These are phyloP conservation scores for Rotaria sp. DNA, from an alignment of 2,888 invertebrate genomes.

Conservation along the genomic window DNA sequence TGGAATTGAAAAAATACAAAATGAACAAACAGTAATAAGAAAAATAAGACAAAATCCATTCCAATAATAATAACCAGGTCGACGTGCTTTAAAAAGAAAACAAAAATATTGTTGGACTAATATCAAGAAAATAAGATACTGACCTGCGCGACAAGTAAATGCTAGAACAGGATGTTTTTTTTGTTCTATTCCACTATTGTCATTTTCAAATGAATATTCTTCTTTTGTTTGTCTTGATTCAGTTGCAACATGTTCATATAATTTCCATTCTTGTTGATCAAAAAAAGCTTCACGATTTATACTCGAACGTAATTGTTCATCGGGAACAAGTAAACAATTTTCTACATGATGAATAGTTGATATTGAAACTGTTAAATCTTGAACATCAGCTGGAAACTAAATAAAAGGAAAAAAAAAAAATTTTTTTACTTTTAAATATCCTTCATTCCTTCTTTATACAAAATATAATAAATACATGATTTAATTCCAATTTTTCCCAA, in stretches of 20 bases:
- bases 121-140: neutral
- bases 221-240: slow-evolving; percentile 41
- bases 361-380: slow-evolving; percentile 34
- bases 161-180: slow-evolving; percentile 49
- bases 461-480: neutral
- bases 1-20: slow-evolving; percentile 9
- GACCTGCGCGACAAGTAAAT: slow-evolving; percentile 44
- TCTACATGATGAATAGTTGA: slow-evolving; percentile 40
- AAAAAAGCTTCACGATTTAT: slow-evolving; percentile 44
- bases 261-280: slow-evolving; percentile 52
- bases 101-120: neutral
- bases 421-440: neutral
- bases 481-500: slow-evolving; percentile 38
- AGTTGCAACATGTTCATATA: slow-evolving; percentile 46
- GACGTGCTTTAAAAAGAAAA: neutral
- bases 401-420: neutral
- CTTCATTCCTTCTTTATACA: neutral
- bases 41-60: slow-evolving; percentile 28
- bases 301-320: slow-evolving; percentile 38
- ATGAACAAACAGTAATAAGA: slow-evolving; percentile 9
- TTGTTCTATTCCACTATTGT: neutral
- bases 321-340: slow-evolving; percentile 45
- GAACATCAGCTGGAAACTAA: slow-evolving; percentile 41
- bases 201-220: slow-evolving; percentile 34
- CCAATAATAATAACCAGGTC: slow-evolving; percentile 39